Conservation (phyloP, 2,113 vertebrate species). For the Pterophyllum scalare region DNA sequence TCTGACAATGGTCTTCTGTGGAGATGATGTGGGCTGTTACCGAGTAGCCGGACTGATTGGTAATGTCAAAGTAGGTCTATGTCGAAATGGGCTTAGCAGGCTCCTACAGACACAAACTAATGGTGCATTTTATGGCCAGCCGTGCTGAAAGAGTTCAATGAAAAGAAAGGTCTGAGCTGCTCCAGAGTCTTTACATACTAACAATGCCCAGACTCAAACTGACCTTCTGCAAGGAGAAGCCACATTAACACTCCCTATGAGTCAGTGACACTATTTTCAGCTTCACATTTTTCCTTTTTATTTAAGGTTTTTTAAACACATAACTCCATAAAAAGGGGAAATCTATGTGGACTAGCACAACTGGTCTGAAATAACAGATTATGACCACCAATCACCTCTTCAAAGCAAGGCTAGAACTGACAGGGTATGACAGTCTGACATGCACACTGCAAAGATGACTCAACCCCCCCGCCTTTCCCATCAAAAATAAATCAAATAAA, state of each 20-base stretch:
- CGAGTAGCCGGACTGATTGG: neutral
- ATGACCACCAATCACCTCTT: slow-evolving; percentile 31
- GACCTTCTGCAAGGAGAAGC: neutral
- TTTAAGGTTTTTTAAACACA: neutral
- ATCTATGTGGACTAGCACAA: neutral
- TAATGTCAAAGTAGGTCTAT: slow-evolving; percentile 21
- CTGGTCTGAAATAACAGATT: slow-evolving; percentile 5
- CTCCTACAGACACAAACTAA: slow-evolving; percentile 24
- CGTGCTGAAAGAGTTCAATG: neutral
- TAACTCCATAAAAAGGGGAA: neutral
- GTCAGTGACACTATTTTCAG: slow-evolving; percentile 6
- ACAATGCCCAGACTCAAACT: slow-evolving; percentile 4
- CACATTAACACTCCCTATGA: neutral
- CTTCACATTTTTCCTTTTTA: neutral
- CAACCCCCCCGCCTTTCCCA: slow-evolving; percentile 38
- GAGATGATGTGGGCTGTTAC: slow-evolving; percentile 14
- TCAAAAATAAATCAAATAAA: slow-evolving; percentile 13
- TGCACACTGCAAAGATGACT: slow-evolving; percentile 56
- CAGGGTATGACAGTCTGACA: slow-evolving; percentile 30
- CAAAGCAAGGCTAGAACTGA: slow-evolving; percentile 26
- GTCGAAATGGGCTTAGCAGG: neutral
- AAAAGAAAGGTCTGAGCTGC: neutral
- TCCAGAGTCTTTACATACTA: slow-evolving; percentile 1
- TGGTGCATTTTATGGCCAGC: slow-evolving; percentile 35
- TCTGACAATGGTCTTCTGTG: slow-evolving; percentile 18